Evolutionary conservation across 2,797 vertebrate genomes (phyloP), one percentile per base, ranked within the genome.

Genomic region (Furcifer pardalis): DNA sequence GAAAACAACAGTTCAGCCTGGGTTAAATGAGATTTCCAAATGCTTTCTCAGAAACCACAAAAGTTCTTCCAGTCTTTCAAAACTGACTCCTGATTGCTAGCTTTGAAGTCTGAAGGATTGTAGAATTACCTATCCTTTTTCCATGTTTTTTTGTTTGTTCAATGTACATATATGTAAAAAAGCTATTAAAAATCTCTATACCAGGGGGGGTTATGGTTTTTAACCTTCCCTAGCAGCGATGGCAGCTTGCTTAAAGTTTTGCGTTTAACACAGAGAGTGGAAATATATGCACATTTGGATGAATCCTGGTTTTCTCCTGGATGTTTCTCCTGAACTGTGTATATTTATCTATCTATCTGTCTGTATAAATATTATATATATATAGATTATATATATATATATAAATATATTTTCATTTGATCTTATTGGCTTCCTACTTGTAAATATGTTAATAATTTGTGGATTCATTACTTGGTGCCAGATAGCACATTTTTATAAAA

Each of bases 401-500:
- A 86, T 86, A 86, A 78, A 86, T 86, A 81, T 81, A 71, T 87
- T 84, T 87, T 84, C 83, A 75, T 83, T 88, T 82, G 84, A 82
- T 85, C 68, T 82, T 85, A 78, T 74, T 40, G 81, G 75, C 79
- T 87, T 84, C 86, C 82, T 87, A 77, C 44, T 69, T 95, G 93
- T 95, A 95, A 63, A 94, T 94, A 95, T 95, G 94, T 95, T 94
- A 93, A 94, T 94, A 95, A 88, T 84, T 87, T 23, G 89, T 91
- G 92, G 85, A 89, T 84, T 86, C 86, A 84, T 84, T 87, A 87
- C 88, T 86, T 86, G 75, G 89, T 84, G 94, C 94, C 92, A 83
- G 86, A 93, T 74, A 84, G 93, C 94, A 94, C 94, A 94, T 95
- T 95, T 95, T 95, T 94, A 95, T 94, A 94, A 95, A 94, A 94